phyloP scores from a whole-genome alignment of 2,888 invertebrate genomes.

The Hyposoter didymator region DNA sequence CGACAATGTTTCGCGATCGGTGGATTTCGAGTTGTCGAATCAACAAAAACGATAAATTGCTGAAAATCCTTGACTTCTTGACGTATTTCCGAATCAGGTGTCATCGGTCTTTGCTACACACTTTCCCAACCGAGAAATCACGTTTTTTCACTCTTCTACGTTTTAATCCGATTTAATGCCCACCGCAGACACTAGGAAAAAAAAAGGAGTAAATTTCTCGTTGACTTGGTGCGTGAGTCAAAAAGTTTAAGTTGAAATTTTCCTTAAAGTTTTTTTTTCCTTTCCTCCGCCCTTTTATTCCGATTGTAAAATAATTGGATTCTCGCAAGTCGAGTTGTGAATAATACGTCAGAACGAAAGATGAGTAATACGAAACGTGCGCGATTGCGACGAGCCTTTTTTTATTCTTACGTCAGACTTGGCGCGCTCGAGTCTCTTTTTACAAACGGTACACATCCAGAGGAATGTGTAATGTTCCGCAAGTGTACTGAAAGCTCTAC shows the following conservation, averaged over 20 bases:
- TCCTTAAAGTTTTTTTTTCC: background rate
- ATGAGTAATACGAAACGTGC: constrained; percentile 48
- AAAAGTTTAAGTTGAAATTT: too few relatives aligned
- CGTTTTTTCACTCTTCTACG: background rate
- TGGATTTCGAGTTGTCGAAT: background rate
- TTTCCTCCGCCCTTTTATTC: background rate
- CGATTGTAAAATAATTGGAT: background rate
- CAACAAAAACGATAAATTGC: constrained; percentile 1
- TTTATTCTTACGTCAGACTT: constrained; percentile 54
- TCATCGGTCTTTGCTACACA: too few relatives aligned
- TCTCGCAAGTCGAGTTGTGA: background rate
- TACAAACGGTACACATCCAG: background rate
- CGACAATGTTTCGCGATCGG: constrained; percentile 21
- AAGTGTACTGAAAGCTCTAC: too few relatives aligned
- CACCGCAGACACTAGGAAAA: too few relatives aligned
- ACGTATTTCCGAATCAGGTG: background rate
- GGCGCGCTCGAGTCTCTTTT: background rate
- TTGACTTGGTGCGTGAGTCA: background rate
- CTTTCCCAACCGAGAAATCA: background rate
- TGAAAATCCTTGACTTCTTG: background rate
- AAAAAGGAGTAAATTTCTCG: too few relatives aligned
- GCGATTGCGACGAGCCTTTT: constrained; percentile 38
- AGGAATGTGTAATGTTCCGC: too few relatives aligned
- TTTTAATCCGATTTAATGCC: background rate
- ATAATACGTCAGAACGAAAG: constrained; percentile 2